A percentile compares a stretch with the other conserved stretches of the same genome.
Conservation (phyloP, 2,113 vertebrate genomes). For the Pithys albifrons region DNA sequence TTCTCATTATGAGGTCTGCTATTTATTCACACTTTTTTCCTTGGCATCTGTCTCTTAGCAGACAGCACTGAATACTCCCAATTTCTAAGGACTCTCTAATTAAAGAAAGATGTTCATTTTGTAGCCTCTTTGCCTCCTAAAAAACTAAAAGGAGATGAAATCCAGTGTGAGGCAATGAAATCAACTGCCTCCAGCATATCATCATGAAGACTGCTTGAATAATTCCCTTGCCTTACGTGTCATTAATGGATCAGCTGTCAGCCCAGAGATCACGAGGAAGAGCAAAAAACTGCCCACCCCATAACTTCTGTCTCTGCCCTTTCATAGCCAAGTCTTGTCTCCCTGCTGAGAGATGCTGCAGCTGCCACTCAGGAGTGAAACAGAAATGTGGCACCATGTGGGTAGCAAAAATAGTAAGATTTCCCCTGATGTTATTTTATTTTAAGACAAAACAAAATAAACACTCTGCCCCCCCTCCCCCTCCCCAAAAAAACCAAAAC, state of each 20-base stretch:
- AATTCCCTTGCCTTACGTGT: slow-evolving; percentile 50
- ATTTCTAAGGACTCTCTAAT: slow-evolving; percentile 18
- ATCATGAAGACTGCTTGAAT: slow-evolving; percentile 52
- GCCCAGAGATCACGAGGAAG: not conserved
- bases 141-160: slow-evolving; percentile 41
- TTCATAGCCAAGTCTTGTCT: not conserved
- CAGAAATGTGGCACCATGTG: not conserved
- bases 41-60: slow-evolving; percentile 4
- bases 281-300: not conserved
- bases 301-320: not conserved
- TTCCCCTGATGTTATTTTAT: not conserved
- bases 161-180: not conserved
- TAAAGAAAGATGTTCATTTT: not conserved
- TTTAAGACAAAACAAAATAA: not conserved
- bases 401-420: not conserved
- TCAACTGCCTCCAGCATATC: slow-evolving; percentile 9
- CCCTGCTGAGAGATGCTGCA: not conserved
- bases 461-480: not conserved
- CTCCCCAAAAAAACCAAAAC: not conserved
- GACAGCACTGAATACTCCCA: not conserved
- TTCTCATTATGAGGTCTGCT: slow-evolving; percentile 29
- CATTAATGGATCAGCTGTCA: slow-evolving; percentile 15
- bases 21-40: slow-evolving; percentile 31
- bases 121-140: not conserved
- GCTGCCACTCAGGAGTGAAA: not conserved